Conservation (phyloP, 2,888 invertebrate species). For the Nebria salina region DNA sequence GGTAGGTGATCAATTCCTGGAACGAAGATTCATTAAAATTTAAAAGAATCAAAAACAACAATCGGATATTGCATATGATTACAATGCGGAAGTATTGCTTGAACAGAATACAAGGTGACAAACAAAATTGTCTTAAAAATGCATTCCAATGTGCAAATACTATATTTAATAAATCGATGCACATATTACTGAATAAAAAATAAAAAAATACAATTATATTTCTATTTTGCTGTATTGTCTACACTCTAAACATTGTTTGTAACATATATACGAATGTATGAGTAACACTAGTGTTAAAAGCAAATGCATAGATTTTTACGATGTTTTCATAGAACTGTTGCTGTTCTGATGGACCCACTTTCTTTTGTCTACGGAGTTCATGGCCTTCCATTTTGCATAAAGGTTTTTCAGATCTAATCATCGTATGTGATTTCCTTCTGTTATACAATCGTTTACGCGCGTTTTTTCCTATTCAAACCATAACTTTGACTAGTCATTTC, state of each 20-base stretch:
- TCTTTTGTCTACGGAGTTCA: conserved; percentile 41
- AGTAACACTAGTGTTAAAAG: background rate
- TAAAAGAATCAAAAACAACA: conserved; percentile 7
- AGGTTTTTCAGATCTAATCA: conserved; percentile 39
- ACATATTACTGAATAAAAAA: no score
- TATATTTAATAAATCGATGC: no score
- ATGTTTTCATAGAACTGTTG: background rate
- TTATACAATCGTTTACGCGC: conserved; percentile 35
- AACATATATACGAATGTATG: background rate
- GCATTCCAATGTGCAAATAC: background rate
- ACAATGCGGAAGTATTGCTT: conserved; percentile 6
- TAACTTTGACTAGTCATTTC: background rate
- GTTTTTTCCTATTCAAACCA: conserved; percentile 22
- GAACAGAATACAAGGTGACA: conserved; percentile 10
- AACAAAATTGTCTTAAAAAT: background rate
- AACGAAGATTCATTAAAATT: conserved; percentile 14
- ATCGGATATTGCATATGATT: conserved; percentile 13
- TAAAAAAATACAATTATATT: background rate
- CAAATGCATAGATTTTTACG: background rate
- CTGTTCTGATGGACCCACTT: conserved; percentile 32
- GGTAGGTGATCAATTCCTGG: background rate
- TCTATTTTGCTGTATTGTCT: background rate
- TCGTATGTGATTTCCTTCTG: conserved; percentile 41
- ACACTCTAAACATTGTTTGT: background rate
- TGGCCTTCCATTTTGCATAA: conserved; percentile 40